Conservation (phyloP, 2,113 vertebrate species). For the Elaphurus davidianus region DNA sequence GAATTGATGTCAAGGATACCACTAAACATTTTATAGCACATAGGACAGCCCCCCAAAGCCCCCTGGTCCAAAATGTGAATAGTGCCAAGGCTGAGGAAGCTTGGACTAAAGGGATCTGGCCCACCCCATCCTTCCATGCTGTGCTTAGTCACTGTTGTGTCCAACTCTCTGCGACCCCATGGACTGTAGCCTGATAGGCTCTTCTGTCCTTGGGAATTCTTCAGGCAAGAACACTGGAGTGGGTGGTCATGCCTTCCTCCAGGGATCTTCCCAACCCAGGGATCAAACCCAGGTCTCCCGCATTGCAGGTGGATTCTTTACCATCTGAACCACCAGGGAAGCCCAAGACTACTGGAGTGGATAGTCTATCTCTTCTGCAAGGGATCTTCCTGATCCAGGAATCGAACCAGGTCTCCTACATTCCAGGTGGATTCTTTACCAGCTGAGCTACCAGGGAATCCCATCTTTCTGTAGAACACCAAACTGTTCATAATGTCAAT, state of each 20-base stretch:
- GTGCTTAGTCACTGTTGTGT: not conserved
- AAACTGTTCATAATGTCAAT: accelerated
- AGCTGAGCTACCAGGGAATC: not conserved
- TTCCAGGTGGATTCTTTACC: not conserved
- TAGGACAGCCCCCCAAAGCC: too few relatives aligned
- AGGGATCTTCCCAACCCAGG: not conserved
- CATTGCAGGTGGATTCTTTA: not conserved
- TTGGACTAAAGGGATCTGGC: not conserved
- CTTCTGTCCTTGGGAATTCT: not conserved
- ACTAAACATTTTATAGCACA: too few relatives aligned
- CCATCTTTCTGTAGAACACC: not conserved
- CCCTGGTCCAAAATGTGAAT: not conserved
- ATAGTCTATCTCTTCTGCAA: not conserved
- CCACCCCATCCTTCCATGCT: not conserved
- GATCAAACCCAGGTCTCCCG: accelerated
- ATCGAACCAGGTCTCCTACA: not conserved
- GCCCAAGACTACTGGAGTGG: not conserved
- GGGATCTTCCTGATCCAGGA: not conserved
- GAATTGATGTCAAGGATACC: not conserved
- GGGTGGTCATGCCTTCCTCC: not conserved
- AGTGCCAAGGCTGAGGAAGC: not conserved
- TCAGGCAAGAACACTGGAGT: not conserved
- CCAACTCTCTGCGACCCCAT: not conserved
- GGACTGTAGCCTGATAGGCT: not conserved
- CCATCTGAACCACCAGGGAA: not conserved